Percentiles rank a stretch among this genome's conserved stretches.
phyloP scores from a whole-genome alignment of 2,888 invertebrate genomes.

The Netelia virgata region DNA sequence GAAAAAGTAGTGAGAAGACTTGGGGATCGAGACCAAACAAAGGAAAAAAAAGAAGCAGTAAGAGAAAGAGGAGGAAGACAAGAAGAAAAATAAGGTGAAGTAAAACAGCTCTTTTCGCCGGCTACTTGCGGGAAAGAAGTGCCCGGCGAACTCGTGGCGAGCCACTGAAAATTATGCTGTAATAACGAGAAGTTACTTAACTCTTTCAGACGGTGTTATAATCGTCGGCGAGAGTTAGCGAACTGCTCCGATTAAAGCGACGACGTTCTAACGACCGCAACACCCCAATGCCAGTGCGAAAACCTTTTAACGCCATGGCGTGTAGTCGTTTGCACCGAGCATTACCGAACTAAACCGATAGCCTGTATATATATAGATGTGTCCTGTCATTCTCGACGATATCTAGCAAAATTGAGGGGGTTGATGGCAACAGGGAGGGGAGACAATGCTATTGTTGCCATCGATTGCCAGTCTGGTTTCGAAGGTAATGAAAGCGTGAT shows the following conservation, averaged over 20 bases:
- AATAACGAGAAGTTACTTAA: constrained; percentile 67
- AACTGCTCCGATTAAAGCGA: constrained; percentile 68
- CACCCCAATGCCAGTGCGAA: constrained; percentile 62
- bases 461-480: constrained; percentile 36
- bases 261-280: constrained; percentile 70
- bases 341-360: constrained; percentile 34
- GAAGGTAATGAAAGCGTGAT: constrained; percentile 45
- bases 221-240: constrained; percentile 49
- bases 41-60: not conserved
- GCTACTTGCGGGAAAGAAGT: constrained; percentile 8
- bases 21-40: not conserved
- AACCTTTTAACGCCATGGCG: constrained; percentile 67
- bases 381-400: not conserved
- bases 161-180: constrained; percentile 64
- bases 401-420: constrained; percentile 9
- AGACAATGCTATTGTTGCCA: constrained; percentile 56
- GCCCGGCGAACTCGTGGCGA: not conserved
- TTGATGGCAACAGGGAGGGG: not conserved
- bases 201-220: constrained; percentile 38
- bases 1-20: not conserved
- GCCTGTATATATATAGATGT: not conserved
- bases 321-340: constrained; percentile 39
- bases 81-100: no score
- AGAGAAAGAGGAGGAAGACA: not conserved
- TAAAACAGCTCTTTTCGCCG: not conserved